Evolutionary conservation across 2,113 vertebrate genomes (phyloP).

Genomic region (Eupsittula cactorum): DNA sequence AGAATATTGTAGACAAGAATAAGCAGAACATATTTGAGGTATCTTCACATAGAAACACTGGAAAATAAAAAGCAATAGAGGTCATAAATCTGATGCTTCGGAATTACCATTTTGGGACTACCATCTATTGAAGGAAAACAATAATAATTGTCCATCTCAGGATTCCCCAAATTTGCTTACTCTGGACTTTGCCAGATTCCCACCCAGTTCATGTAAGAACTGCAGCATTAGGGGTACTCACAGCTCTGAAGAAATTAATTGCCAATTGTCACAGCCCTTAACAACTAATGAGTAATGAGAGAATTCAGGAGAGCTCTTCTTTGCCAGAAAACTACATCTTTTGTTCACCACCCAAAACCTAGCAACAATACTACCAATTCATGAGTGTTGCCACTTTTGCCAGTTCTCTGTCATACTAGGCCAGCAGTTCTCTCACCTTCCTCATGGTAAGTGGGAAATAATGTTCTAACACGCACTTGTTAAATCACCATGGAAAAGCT

Average conservation of each 20-base stretch:
- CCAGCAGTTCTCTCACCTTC: neutral
- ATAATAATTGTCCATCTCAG: neutral
- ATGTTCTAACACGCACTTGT: neutral
- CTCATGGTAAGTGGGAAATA: neutral
- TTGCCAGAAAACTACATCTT: neutral
- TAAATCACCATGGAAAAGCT: neutral
- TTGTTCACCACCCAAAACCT: neutral
- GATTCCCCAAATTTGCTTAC: neutral
- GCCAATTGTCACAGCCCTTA: neutral
- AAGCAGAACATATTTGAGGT: neutral
- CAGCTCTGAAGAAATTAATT: neutral
- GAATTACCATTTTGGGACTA: neutral
- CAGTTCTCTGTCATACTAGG: neutral
- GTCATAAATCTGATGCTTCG: neutral
- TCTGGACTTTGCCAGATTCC: neutral
- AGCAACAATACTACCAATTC: neutral
- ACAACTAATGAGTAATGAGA: neutral
- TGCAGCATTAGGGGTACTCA: neutral
- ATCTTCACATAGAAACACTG: neutral
- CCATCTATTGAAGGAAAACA: neutral
- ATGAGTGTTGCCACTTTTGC: neutral
- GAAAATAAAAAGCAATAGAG: neutral
- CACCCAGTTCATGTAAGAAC: neutral
- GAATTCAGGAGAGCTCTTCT: neutral
- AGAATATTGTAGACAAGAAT: neutral